Conservation (phyloP, 1,140 invertebrate genomes). For the Anthonomus grandis region DNA sequence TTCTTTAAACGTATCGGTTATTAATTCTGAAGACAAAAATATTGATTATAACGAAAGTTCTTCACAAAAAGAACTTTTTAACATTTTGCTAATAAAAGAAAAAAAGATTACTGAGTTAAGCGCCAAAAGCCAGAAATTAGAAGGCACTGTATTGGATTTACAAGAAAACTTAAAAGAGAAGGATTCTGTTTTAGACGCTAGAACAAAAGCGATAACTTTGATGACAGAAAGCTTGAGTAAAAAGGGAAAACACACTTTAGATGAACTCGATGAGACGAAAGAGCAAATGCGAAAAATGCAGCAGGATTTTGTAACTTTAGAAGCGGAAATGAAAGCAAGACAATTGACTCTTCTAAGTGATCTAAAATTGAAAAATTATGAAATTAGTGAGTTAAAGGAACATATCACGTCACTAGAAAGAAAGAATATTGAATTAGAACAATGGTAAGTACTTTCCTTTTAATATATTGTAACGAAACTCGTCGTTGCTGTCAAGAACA, state of each 20-base stretch:
- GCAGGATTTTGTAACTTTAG: slow-evolving; percentile 68
- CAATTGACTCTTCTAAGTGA: slow-evolving; percentile 36
- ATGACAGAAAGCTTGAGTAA: slow-evolving; percentile 72
- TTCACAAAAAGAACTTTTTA: slow-evolving; percentile 45
- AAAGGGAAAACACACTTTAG: slow-evolving; percentile 67
- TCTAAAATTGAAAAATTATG: slow-evolving; percentile 37
- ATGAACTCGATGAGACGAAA: slow-evolving; percentile 73
- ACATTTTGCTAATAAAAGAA: slow-evolving; percentile 51
- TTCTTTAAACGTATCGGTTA: slow-evolving; percentile 43
- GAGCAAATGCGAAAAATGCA: slow-evolving; percentile 79
- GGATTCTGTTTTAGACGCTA: slow-evolving; percentile 79
- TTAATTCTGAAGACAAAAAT: slow-evolving; percentile 43
- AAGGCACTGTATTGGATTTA: slow-evolving; percentile 64
- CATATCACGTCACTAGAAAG: slow-evolving; percentile 21
- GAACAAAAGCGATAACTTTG: slow-evolving; percentile 75
- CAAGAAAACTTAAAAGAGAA: slow-evolving; percentile 81
- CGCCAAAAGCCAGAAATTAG: slow-evolving; percentile 59
- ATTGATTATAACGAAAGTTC: slow-evolving; percentile 41
- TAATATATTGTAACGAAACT: not conserved
- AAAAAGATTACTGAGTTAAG: slow-evolving; percentile 52
- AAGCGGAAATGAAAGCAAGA: slow-evolving; percentile 67
- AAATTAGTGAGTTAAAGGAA: slow-evolving; percentile 35
- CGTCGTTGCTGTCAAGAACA: slow-evolving; percentile 53
- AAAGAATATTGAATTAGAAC: slow-evolving; percentile 24
- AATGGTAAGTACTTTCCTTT: too few relatives aligned